Evolutionary conservation across 2,888 invertebrate genomes (phyloP), one percentile per base, ranked within the genome.

Genomic region (Heteropelma amictum): DNA sequence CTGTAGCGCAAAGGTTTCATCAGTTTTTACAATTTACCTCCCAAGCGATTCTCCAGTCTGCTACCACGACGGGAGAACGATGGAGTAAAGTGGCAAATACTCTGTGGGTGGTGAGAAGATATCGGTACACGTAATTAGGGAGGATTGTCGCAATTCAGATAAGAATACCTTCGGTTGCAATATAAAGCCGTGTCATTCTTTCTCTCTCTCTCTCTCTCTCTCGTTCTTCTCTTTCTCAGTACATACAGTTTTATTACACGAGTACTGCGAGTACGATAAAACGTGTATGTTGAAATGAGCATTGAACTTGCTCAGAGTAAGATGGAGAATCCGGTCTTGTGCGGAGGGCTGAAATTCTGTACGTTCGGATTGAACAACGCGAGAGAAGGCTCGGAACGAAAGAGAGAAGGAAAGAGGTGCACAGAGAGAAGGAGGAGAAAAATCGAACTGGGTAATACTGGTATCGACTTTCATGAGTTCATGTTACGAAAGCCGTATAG

Each of bases 381-480:
- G 68, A 51, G 40, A 38, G 38, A 35, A 47, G 45, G 26, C 17
- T 42, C 33, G 45, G 12, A 30, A 6, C 35, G 40, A 40, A 21
- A 21, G 51, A 33, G 12, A 12, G 33, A 21, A 14, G n/a, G 42
- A 58, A 23, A 40, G 17, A 60, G 30, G 38, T 5, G 4, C n/a
- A n/a, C n/a, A 38, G 38, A 54, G 17, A 38, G 19, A 58, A 38
- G 58, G 26, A 58, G 26, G 23, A 54, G 10, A 51, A 54, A 58
- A 51, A 61, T 45, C 26, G n/a, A n/a, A 49, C 58, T 38, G 21
- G 58, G 53, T 76, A 71, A 76, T 76, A 51, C 70, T 17, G 58
- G 61, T 76, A 68, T 76, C 75, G 63, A 76, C 75, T 76, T 76
- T 72, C 75, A 68, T 26, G 67, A 76, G 71, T 76, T 76, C 75